These are phyloP conservation scores for Leptocoma aspasia DNA, from an alignment of 2,113 vertebrate species.

Conservation along the genomic window DNA sequence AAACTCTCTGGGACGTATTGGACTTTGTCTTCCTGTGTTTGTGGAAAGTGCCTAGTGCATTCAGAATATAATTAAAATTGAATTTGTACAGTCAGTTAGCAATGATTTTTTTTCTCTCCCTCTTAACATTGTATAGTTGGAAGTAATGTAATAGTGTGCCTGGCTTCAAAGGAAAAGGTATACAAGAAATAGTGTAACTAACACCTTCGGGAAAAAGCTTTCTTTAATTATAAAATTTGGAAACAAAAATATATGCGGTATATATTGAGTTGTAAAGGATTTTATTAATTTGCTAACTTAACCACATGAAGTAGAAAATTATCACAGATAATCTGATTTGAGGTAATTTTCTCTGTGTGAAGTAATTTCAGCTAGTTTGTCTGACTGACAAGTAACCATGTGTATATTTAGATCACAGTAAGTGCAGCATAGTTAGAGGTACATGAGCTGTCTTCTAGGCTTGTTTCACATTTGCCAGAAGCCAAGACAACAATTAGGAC, in stretches of 20 bases:
- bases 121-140: neutral
- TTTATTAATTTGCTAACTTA: neutral
- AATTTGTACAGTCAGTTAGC: neutral
- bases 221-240: neutral
- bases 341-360: neutral
- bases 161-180: neutral
- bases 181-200: neutral
- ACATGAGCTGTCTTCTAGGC: neutral
- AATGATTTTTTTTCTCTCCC: neutral
- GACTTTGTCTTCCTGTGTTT: neutral
- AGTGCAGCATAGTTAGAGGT: neutral
- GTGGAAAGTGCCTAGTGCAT: slow-evolving; percentile 31
- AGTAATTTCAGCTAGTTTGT: neutral
- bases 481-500: neutral
- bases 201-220: neutral
- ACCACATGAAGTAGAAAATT: neutral
- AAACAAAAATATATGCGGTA: neutral
- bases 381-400: neutral
- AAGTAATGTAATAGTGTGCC: neutral
- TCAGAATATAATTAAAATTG: neutral
- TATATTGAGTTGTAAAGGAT: neutral
- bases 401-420: neutral
- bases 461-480: neutral
- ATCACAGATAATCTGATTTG: neutral
- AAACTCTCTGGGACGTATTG: neutral